Conservation (phyloP, 1,140 invertebrate genomes). For the Teleopsis dalmanni region DNA sequence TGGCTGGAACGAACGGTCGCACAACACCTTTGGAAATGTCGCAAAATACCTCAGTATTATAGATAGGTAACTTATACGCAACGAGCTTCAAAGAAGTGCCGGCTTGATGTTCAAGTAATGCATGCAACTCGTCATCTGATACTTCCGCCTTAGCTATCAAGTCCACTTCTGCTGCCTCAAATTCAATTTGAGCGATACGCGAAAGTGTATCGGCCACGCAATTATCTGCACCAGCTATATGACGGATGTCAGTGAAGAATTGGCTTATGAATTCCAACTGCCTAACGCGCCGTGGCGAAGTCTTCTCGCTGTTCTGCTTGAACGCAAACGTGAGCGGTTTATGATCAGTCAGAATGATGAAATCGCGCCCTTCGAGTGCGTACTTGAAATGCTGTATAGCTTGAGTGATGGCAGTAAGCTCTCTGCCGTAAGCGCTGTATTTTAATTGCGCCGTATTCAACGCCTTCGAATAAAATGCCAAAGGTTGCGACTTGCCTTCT, state of each 20-base stretch:
- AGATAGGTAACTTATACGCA: neutral
- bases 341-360: conserved; percentile 19
- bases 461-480: too few relatives aligned
- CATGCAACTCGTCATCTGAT: neutral
- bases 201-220: conserved; percentile 32
- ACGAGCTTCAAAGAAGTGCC: neutral
- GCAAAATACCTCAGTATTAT: neutral
- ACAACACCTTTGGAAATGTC: neutral
- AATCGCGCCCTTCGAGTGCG: conserved; percentile 20
- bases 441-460: too few relatives aligned
- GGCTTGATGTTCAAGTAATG: neutral
- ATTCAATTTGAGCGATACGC: conserved; percentile 15
- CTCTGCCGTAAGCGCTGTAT: too few relatives aligned
- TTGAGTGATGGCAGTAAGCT: too few relatives aligned
- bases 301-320: conserved; percentile 2
- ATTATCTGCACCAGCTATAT: conserved; percentile 33
- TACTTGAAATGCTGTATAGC: too few relatives aligned
- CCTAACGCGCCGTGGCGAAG: conserved; percentile 20
- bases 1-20: neutral
- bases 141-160: neutral
- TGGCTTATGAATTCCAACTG: conserved; percentile 39
- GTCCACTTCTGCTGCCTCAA: neutral
- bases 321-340: conserved; percentile 19
- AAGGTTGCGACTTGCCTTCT: too few relatives aligned
- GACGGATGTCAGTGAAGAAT: conserved; percentile 37